Evolutionary conservation across 2,888 invertebrate genomes (phyloP).

Genomic region (Chymomyza procnemis): DNA sequence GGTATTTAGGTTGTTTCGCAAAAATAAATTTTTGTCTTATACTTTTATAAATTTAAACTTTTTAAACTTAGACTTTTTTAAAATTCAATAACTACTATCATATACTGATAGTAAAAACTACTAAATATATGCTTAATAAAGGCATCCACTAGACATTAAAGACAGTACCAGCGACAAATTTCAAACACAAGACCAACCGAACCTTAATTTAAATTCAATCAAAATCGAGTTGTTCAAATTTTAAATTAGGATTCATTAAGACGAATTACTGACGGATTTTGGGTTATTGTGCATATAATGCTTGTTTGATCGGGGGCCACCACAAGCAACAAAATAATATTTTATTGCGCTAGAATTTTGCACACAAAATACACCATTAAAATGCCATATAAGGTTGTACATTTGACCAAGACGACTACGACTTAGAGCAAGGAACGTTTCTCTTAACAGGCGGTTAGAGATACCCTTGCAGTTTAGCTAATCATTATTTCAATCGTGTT

Average conservation of each 20-base stretch:
- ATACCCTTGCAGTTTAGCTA: slow-evolving; percentile 29
- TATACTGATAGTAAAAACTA: slow-evolving; percentile 10
- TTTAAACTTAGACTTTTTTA: too few relatives aligned
- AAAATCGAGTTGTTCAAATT: slow-evolving; percentile 36
- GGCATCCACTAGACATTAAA: not conserved
- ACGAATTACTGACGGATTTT: not conserved
- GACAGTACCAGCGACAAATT: slow-evolving; percentile 26
- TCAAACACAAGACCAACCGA: slow-evolving; percentile 39
- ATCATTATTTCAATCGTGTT: slow-evolving; percentile 44
- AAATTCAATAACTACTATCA: not conserved
- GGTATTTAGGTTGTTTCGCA: too few relatives aligned
- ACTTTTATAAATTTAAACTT: too few relatives aligned
- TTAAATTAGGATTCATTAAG: not conserved
- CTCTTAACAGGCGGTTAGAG: slow-evolving; percentile 24
- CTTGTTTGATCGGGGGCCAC: slow-evolving; percentile 13
- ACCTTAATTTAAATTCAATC: slow-evolving; percentile 52
- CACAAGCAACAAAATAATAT: slow-evolving; percentile 30
- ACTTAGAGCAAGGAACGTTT: slow-evolving; percentile 27
- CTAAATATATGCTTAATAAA: slow-evolving; percentile 2
- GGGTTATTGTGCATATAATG: not conserved
- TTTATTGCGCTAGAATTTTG: slow-evolving; percentile 25
- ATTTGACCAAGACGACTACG: slow-evolving; percentile 43
- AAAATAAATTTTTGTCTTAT: too few relatives aligned
- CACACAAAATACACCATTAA: slow-evolving; percentile 25
- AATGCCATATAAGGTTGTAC: slow-evolving; percentile 42